Base-by-base conservation (phyloP, 64 coral and sea anemone species). In the Trachythela sp. region DNA sequence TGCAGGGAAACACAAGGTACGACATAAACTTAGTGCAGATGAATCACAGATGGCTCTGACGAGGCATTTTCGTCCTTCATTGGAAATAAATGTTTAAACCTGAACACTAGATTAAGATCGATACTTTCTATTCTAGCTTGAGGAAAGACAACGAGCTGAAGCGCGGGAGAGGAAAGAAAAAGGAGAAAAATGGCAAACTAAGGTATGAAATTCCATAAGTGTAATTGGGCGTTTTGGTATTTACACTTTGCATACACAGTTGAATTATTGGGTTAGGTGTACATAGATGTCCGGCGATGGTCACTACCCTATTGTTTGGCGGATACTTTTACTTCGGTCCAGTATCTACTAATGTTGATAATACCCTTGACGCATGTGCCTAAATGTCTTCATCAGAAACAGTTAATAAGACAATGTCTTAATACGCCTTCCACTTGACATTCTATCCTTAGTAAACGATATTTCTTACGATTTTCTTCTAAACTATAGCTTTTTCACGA, bases 71-170 rank as follows among this genome's bases (percentile, higher is more conserved):
- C 32, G 20, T 29, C 2, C 7, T 80, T 80, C 34, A 80, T 36
- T 80, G 0, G 37, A 29, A 24, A 37, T 18, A 29, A 37, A 5
- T 37, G 20, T 30, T 5, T 34, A 18, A 24, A 10, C 34, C 31
- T 36, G 4, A 20, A 15, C 15, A 80, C 1, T 9, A 30, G 9
- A 80, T 2, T 15, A 36, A 17, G 37, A 13, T 29, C 20, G 31
- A 7, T 39, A 2, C n/a, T 80, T 0, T 35, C 15, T 77, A 75
- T 92, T 90, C 24, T 92, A 95, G 94, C 90, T 98, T 14, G 95
- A 98, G 48, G 91, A 98, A 85, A 87, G 93, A 51, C 95, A 98
- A 91, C 59, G 95, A 89, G 93, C 89, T 48, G 93, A 98, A 83
- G 95, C 95, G 14, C 92, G 94, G 86, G 86, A 98, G 40, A 94